Conservation (phyloP, 1,140 invertebrate species). For the Eciton burchellii region DNA sequence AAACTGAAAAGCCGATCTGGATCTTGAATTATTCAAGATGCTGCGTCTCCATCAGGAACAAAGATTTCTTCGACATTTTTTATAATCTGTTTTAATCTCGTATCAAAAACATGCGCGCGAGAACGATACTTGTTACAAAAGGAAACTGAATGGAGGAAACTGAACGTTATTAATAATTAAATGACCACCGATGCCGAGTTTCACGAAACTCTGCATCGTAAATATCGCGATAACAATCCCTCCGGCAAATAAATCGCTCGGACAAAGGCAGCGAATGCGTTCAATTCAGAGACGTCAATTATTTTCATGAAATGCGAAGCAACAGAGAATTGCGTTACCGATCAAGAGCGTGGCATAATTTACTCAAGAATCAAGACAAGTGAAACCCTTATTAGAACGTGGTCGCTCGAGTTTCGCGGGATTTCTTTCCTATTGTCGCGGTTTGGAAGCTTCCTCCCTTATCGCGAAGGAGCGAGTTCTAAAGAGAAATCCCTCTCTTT, state of each 20-base stretch:
- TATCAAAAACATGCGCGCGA: neutral
- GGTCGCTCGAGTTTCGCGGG: neutral
- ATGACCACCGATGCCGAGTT: neutral
- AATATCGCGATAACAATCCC: neutral
- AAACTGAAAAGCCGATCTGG: neutral
- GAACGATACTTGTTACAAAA: neutral
- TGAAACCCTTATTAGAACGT: slow-evolving; percentile 45
- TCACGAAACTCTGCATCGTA: slow-evolving; percentile 18
- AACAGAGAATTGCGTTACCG: slow-evolving; percentile 28
- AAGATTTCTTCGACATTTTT: neutral
- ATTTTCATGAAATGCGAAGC: slow-evolving; percentile 27
- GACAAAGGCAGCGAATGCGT: neutral
- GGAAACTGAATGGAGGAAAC: too few species aligned
- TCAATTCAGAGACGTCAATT: slow-evolving; percentile 3
- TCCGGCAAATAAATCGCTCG: slow-evolving; percentile 11
- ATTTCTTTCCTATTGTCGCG: slow-evolving; percentile 45
- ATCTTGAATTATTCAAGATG: neutral
- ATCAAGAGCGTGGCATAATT: slow-evolving; percentile 41
- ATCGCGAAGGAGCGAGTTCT: slow-evolving; percentile 7
- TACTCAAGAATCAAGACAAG: slow-evolving; percentile 34
- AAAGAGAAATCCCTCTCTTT: slow-evolving; percentile 30
- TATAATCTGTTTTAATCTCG: neutral
- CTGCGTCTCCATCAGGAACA: neutral
- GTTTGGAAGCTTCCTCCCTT: slow-evolving; percentile 25
- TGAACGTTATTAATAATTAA: slow-evolving; percentile 34